phyloP scores from a whole-genome alignment of 2,888 invertebrate genomes.

The Ennomos quercinarius region DNA sequence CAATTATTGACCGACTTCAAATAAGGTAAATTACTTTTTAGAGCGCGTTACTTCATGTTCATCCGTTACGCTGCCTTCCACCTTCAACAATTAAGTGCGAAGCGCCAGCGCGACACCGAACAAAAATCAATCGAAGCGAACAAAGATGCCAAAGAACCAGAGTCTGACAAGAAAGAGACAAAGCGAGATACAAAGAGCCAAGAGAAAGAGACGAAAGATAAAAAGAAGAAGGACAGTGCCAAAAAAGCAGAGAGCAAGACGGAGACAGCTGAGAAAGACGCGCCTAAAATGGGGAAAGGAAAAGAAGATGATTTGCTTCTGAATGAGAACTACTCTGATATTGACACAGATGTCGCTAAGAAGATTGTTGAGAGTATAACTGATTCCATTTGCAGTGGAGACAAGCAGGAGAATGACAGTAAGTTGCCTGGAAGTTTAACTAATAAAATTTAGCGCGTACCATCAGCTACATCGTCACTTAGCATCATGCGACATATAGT shows the following conservation, averaged over 20 bases:
- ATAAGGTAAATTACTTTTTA: slow-evolving; percentile 44
- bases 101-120: slow-evolving; percentile 83
- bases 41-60: slow-evolving; percentile 96
- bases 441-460: too few relatives aligned
- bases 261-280: slow-evolving; percentile 40
- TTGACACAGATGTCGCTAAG: slow-evolving; percentile 94
- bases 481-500: too few relatives aligned
- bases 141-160: slow-evolving; percentile 54
- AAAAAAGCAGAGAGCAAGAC: slow-evolving; percentile 59
- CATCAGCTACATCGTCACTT: too few relatives aligned
- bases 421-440: slow-evolving; percentile 46
- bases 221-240: slow-evolving; percentile 59
- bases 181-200: slow-evolving; percentile 71
- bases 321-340: slow-evolving; percentile 80
- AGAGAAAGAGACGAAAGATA: slow-evolving; percentile 57
- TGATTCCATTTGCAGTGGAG: slow-evolving; percentile 90
- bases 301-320: slow-evolving; percentile 70
- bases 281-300: slow-evolving; percentile 49
- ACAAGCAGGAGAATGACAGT: slow-evolving; percentile 88
- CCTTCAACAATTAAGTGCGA: slow-evolving; percentile 93
- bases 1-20: background rate
- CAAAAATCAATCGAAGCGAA: slow-evolving; percentile 74
- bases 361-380: slow-evolving; percentile 96
- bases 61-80: slow-evolving; percentile 98
- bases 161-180: slow-evolving; percentile 55